A percentile compares a stretch with the other conserved stretches of the same genome.
phyloP scores from a whole-genome alignment of 2,888 invertebrate species.

The Dorcus hopei region DNA sequence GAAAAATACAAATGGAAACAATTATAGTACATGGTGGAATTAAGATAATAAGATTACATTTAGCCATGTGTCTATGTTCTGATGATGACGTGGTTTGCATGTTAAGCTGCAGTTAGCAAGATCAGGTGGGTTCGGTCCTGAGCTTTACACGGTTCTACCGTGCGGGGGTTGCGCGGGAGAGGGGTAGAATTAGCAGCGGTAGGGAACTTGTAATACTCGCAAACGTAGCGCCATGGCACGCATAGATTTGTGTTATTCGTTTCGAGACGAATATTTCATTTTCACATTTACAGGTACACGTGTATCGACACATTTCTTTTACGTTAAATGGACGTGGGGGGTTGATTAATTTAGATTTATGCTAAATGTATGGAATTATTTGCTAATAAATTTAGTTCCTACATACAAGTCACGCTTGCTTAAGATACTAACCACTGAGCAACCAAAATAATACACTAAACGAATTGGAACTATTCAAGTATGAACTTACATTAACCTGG shows the following conservation, averaged over 20 bases:
- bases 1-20: slow-evolving; percentile 16
- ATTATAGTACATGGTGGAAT: slow-evolving; percentile 36
- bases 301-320: slow-evolving; percentile 20
- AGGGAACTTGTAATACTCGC: slow-evolving; percentile 29
- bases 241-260: slow-evolving; percentile 22
- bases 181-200: slow-evolving; percentile 24
- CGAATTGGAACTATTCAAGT: too few species aligned
- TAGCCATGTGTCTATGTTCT: slow-evolving; percentile 37
- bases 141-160: slow-evolving; percentile 33
- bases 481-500: too few species aligned
- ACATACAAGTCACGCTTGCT: too few species aligned
- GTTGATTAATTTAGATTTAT: too few species aligned
- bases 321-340: too few species aligned
- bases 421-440: too few species aligned
- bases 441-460: too few species aligned
- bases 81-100: slow-evolving; percentile 41
- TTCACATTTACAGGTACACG: slow-evolving; percentile 16
- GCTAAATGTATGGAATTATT: too few species aligned
- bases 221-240: slow-evolving; percentile 26
- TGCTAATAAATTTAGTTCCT: too few species aligned
- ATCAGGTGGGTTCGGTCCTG: slow-evolving; percentile 42
- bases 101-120: slow-evolving; percentile 41
- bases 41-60: slow-evolving; percentile 43
- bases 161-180: slow-evolving; percentile 17
- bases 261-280: slow-evolving; percentile 7